Conservation (phyloP, 2,888 invertebrate genomes). For the Dascillus cervinus region DNA sequence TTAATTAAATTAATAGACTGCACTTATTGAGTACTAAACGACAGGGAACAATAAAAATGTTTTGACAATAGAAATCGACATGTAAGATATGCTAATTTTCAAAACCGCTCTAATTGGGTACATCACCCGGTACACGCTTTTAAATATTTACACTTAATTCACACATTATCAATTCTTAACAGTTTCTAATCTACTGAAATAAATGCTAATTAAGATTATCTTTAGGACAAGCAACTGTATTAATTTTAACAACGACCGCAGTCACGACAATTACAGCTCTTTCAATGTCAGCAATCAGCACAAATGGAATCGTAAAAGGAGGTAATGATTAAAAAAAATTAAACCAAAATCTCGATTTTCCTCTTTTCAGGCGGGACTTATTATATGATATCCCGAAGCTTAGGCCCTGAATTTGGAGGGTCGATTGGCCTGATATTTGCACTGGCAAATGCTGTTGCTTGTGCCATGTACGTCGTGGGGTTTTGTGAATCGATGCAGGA, state of each 20-base stretch:
- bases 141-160: too few relatives aligned
- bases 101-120: too few relatives aligned
- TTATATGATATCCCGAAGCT: constrained; percentile 94
- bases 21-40: too few relatives aligned
- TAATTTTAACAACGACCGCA: constrained; percentile 73
- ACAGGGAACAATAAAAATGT: too few relatives aligned
- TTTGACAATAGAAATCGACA: too few relatives aligned
- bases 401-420: constrained; percentile 96
- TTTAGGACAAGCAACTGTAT: constrained; percentile 63
- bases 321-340: too few relatives aligned
- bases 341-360: constrained; percentile 3
- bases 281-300: constrained; percentile 97
- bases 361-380: constrained; percentile 85
- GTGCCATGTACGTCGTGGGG: constrained; percentile 97
- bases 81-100: too few relatives aligned
- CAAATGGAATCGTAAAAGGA: constrained; percentile 96
- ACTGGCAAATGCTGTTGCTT: constrained; percentile 92
- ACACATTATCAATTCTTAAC: too few relatives aligned
- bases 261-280: constrained; percentile 89
- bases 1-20: too few relatives aligned
- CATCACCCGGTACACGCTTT: too few relatives aligned
- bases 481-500: constrained; percentile 87
- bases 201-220: too few relatives aligned
- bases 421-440: constrained; percentile 95
- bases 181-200: constrained; percentile 1